Percentiles rank a stretch among this genome's conserved stretches.
These are phyloP conservation scores for Zhengitettix transpicula DNA, from an alignment of 2,888 invertebrate species.

Conservation along the genomic window DNA sequence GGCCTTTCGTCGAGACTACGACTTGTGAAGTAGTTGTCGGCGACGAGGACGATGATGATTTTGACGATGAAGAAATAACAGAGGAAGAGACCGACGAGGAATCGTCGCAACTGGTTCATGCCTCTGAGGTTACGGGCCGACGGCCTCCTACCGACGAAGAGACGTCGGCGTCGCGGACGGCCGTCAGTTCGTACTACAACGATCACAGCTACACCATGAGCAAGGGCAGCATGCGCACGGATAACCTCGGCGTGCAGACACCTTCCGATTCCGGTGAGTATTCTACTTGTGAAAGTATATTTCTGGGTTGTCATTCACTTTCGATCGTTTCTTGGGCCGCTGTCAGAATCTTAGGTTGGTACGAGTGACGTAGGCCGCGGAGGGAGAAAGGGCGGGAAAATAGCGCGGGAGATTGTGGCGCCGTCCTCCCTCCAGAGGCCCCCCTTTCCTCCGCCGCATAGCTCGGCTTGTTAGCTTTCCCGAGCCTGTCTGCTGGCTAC, in stretches of 20 bases:
- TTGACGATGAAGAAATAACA: slow-evolving; percentile 17
- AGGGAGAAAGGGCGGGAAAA: slow-evolving; percentile 1
- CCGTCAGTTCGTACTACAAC: not conserved
- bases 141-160: not conserved
- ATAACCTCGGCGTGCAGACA: slow-evolving; percentile 63
- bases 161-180: not conserved
- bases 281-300: not conserved
- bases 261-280: slow-evolving; percentile 80
- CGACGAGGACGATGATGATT: slow-evolving; percentile 11
- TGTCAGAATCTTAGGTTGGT: not conserved
- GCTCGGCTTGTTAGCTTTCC: too few species aligned
- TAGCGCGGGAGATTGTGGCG: slow-evolving; percentile 24
- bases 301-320: not conserved
- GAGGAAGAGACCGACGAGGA: slow-evolving; percentile 15
- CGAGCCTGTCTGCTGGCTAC: too few species aligned
- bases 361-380: not conserved
- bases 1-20: not conserved
- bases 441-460: not conserved
- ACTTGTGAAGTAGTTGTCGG: slow-evolving; percentile 13
- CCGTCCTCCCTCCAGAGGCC: not conserved
- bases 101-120: not conserved
- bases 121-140: not conserved
- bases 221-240: slow-evolving; percentile 32
- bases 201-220: slow-evolving; percentile 48
- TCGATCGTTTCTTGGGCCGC: not conserved